Base-by-base conservation (phyloP, 2,888 invertebrate genomes). In the Temnothorax ravouxi region DNA sequence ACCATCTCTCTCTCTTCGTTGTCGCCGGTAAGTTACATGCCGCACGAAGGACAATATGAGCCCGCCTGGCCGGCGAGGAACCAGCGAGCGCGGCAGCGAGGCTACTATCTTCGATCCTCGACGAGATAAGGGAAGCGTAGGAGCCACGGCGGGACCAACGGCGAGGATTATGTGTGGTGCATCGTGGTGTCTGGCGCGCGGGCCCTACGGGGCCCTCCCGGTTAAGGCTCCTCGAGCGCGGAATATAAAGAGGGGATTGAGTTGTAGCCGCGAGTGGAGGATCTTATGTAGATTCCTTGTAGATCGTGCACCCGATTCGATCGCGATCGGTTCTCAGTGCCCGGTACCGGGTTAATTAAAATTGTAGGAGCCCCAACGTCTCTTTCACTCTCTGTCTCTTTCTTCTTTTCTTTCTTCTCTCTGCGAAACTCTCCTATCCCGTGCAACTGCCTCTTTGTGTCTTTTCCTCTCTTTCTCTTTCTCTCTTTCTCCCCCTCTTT, bases 231-330 rank as follows among this genome's bases (percentile, higher is more conserved):
- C 85, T 86, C 84, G 86, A 82, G 88, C 74, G 84, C 88, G 86
- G 89, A 92, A 92, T 91, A 92, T 92, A 92, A 92, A 91, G 91
- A 93, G 93, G 92, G 94, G 94, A 95, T 95, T 95, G 95, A 94
- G 94, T 93, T 93, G 94, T 94, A 93, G 94, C 94, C 93, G 93
- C 93, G 94, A 94, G 95, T 95, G 95, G 94, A 95, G 95, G 94
- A 95, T 95, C 95, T 95, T 95, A 95, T 95, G 95, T 95, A 95
- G 95, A 95, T 95, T 95, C 94, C 95, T 95, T 95, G 95, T 95
- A 95, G 95, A 95, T 95, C 95, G 95, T 95, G 95, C 95, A 95
- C 95, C 95, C 95, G 95, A 95, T 95, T 95, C 94, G 95, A 95
- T 95, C 94, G 95, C 94, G 94, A 95, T 95, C 95, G 93, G 93